Evolutionary conservation across 2,888 invertebrate genomes (phyloP).

Genomic region (Meliscaeva auricollis): DNA sequence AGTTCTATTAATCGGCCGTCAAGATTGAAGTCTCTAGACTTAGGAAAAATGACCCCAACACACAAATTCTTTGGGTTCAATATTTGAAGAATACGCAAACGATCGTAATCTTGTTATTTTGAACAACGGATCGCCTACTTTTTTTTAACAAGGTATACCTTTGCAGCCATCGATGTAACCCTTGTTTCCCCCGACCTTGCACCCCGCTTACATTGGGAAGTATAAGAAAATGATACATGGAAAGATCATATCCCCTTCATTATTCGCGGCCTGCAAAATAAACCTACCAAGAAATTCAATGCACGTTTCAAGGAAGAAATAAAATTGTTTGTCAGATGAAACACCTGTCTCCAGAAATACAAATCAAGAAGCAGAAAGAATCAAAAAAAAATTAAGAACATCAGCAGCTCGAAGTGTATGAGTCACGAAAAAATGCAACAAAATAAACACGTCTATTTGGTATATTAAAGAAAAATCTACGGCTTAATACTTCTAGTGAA

Average conservation of each 20-base stretch:
- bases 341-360: neutral
- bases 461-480: conserved; percentile 1
- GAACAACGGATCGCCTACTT: neutral
- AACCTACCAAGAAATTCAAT: conserved; percentile 3
- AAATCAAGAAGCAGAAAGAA: conserved; percentile 8
- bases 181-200: too few species aligned
- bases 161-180: too few species aligned
- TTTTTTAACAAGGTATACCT: neutral
- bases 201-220: neutral
- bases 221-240: neutral
- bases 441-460: conserved; percentile 14
- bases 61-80: neutral
- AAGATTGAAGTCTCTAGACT: too few species aligned
- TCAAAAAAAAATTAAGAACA: conserved; percentile 12
- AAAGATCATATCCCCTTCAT: neutral
- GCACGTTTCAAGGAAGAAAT: conserved; percentile 11
- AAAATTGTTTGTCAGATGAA: neutral
- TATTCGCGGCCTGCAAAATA: neutral
- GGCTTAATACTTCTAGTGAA: neutral
- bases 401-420: conserved; percentile 1
- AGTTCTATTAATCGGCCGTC: too few species aligned
- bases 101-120: neutral
- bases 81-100: neutral
- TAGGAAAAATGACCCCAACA: too few species aligned
- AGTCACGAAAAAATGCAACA: neutral